A percentile compares a stretch with the other conserved stretches of the same genome.
Conservation (phyloP, 2,888 invertebrate species). For the Phrixothrix hirtus region DNA sequence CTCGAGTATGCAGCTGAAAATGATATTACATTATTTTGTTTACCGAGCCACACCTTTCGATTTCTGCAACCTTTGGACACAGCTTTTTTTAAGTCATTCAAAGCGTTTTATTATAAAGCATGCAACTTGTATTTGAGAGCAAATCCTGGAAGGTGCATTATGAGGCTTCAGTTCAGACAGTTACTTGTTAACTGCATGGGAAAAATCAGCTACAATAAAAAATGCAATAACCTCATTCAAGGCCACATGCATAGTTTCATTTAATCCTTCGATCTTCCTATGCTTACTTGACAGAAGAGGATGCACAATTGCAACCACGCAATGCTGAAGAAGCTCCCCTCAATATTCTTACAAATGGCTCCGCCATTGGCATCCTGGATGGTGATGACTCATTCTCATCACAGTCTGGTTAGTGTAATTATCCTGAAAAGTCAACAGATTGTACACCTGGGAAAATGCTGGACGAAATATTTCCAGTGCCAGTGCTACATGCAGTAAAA, state of each 20-base stretch:
- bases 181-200: slow-evolving; percentile 18
- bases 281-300: slow-evolving; percentile 15
- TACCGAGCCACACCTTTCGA: slow-evolving; percentile 32
- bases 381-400: neutral
- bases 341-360: neutral
- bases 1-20: slow-evolving; percentile 27
- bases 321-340: slow-evolving; percentile 4
- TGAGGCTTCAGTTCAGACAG: slow-evolving; percentile 27
- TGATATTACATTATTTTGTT: slow-evolving; percentile 21
- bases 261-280: slow-evolving; percentile 13
- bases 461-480: slow-evolving; percentile 5
- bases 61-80: slow-evolving; percentile 33
- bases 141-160: slow-evolving; percentile 23
- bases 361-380: neutral
- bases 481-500: slow-evolving; percentile 4
- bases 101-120: slow-evolving; percentile 23
- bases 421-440: neutral
- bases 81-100: slow-evolving; percentile 21
- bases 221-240: slow-evolving; percentile 24
- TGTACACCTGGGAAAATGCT: slow-evolving; percentile 10
- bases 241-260: slow-evolving; percentile 28
- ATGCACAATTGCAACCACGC: neutral
- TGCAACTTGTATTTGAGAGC: slow-evolving; percentile 24
- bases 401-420: neutral
- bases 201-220: slow-evolving; percentile 23